These are phyloP conservation scores for Hydraecia micacea DNA, from an alignment of 2,888 invertebrate genomes.

Conservation along the genomic window DNA sequence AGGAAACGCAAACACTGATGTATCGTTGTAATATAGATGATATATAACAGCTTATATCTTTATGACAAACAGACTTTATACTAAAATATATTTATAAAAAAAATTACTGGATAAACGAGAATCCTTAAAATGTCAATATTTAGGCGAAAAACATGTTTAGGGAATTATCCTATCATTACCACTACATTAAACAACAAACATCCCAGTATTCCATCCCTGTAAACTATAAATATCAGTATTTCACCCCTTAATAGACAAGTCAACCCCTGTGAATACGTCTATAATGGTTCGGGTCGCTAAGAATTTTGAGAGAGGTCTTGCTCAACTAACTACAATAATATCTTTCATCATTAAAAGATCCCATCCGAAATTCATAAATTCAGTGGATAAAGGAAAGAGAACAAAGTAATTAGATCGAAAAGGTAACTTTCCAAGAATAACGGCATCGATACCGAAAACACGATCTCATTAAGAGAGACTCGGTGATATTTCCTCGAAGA, in stretches of 20 bases:
- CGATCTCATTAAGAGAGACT: neutral
- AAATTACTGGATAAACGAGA: neutral
- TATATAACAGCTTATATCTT: slow-evolving; percentile 7
- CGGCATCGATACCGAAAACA: neutral
- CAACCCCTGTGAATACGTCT: neutral
- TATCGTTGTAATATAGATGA: slow-evolving; percentile 32
- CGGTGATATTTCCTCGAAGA: neutral
- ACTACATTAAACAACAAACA: neutral
- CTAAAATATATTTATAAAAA: neutral
- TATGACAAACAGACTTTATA: neutral
- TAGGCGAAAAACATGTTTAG: neutral
- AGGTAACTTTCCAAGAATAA: slow-evolving; percentile 16
- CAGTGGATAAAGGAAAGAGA: neutral
- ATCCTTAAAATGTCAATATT: neutral
- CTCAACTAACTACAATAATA: neutral
- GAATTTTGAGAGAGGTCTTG: neutral
- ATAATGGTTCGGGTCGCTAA: neutral
- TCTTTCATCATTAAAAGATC: neutral
- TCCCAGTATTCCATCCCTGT: neutral
- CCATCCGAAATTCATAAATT: neutral
- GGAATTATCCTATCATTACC: neutral
- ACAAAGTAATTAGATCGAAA: slow-evolving; percentile 22
- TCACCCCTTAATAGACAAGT: slow-evolving; percentile 9
- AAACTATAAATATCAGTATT: slow-evolving; percentile 8
- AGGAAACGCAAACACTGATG: slow-evolving; percentile 31